Evolutionary conservation across 2,113 vertebrate genomes (phyloP), one percentile per base, ranked within the genome.

Genomic region (Orientallactaga bullata): DNA sequence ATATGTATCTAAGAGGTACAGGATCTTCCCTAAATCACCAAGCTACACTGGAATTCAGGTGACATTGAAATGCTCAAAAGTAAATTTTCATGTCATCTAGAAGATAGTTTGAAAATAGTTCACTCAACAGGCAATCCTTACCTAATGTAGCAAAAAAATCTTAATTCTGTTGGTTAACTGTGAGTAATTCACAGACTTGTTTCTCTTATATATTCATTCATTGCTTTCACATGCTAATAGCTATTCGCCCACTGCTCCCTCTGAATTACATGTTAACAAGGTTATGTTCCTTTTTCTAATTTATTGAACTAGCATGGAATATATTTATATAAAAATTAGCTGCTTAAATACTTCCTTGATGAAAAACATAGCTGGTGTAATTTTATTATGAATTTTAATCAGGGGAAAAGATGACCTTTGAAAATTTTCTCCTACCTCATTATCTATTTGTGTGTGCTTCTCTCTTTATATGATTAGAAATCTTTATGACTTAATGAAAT

Each of bases 201-300:
- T 96, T 97, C 91, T 95, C 94, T 91, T 83, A 58, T 91, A 39
- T 13, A 88, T 96, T 96, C 94, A 95, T 96, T 96, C 94, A 92
- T 93, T 96, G 82, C 91, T 97, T 97, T 96, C 96, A 93, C 91
- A 97, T 97, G 96, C 96, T 98, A 98, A 98, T 98, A 98, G 97
- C 96, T 97, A 93, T 93, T 97, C 92, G 93, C 95, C 97, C 97
- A 97, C 97, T 96, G 97, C 98, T 99, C 98, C 97, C 97, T 99
- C 95, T 97, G 96, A 97, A 98, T 96, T 95, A 92, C 95, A 97
- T 96, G 95, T 97, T 98, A 98, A 99, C 98, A 98, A 98, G 97
- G 98, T 99, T 99, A 98, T 97, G 94, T 96, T 97, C 96, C 96
- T 98, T 97, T 98, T 97, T 95, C 98, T 98, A 97, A 98, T 97